Conservation (phyloP, 1,140 invertebrate genomes). For the Ephestia elutella region DNA sequence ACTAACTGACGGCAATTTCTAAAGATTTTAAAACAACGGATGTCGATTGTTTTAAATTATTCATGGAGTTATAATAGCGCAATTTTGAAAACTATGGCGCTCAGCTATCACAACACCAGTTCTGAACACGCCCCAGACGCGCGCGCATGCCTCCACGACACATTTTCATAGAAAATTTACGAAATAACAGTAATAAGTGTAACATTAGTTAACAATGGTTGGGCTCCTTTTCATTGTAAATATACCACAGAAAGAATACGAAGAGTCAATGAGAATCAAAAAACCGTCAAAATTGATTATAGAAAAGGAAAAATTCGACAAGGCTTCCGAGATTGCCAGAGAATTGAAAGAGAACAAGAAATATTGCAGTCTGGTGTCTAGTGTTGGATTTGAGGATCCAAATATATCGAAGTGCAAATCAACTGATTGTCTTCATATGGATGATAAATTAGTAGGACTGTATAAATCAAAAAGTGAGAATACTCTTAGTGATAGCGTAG, state of each 20-base stretch:
- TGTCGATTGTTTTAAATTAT: conserved; percentile 33
- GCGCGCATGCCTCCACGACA: conserved; percentile 8
- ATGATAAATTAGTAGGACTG: conserved; percentile 11
- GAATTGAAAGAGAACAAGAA: conserved; percentile 27
- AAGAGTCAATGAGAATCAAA: conserved; percentile 31
- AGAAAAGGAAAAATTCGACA: conserved; percentile 29
- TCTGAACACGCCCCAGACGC: background rate
- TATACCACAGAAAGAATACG: conserved; percentile 37
- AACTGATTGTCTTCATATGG: conserved; percentile 23
- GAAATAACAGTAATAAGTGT: background rate
- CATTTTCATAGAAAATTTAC: background rate
- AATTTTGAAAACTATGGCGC: conserved; percentile 20
- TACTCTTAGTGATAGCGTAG: conserved; percentile 10
- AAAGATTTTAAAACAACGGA: conserved; percentile 23
- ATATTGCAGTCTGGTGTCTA: conserved; percentile 13
- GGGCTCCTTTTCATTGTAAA: conserved; percentile 44
- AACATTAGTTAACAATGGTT: conserved; percentile 28
- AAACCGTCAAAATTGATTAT: conserved; percentile 17
- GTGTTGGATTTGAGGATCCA: conserved; percentile 14
- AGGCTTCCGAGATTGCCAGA: conserved; percentile 21
- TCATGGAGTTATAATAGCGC: conserved; percentile 17
- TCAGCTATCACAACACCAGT: background rate
- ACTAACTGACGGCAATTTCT: conserved; percentile 2
- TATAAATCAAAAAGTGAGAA: conserved; percentile 27
- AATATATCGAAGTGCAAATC: conserved; percentile 25